A percentile compares a stretch with the other conserved stretches of the same genome.
These are phyloP conservation scores for Anagrus nilaparvatae DNA, from an alignment of 1,140 invertebrate genomes.

Conservation along the genomic window DNA sequence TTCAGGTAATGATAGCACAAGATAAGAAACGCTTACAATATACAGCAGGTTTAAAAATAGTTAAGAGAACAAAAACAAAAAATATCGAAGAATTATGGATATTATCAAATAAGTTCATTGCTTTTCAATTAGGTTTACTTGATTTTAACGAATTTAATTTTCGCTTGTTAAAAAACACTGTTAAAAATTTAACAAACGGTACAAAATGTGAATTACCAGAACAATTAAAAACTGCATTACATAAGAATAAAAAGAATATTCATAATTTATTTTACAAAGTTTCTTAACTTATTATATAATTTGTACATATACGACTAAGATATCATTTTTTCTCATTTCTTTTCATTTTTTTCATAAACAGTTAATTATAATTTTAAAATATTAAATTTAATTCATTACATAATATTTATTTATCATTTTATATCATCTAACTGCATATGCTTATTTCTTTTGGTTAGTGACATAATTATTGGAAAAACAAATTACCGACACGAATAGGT, in stretches of 20 bases:
- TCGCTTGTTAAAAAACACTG: slow-evolving; percentile 21
- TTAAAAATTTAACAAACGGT: slow-evolving; percentile 22
- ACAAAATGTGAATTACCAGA: slow-evolving; percentile 28
- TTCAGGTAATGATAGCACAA: slow-evolving; percentile 37
- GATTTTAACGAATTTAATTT: slow-evolving; percentile 28
- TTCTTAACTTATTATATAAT: too few species aligned
- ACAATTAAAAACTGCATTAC: slow-evolving; percentile 4
- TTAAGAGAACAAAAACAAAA: slow-evolving; percentile 40
- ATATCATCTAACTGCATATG: too few species aligned
- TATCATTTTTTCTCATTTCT: too few species aligned
- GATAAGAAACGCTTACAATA: slow-evolving; percentile 48
- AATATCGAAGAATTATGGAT: slow-evolving; percentile 52
- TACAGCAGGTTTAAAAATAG: slow-evolving; percentile 52
- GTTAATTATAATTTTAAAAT: too few species aligned
- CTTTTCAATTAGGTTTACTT: slow-evolving; percentile 15
- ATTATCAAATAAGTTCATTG: slow-evolving; percentile 45
- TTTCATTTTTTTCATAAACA: too few species aligned
- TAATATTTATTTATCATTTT: too few species aligned
- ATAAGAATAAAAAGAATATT: slow-evolving; percentile 2
- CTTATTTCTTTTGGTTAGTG: too few species aligned
- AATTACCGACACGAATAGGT: too few species aligned
- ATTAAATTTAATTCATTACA: too few species aligned
- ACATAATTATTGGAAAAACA: too few species aligned
- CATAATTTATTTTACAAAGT: too few species aligned
- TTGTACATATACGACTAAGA: too few species aligned